Percentiles rank a stretch among this genome's conserved stretches.
phyloP scores from a whole-genome alignment of 64 coral and sea anemone species.

The Porites lutea region DNA sequence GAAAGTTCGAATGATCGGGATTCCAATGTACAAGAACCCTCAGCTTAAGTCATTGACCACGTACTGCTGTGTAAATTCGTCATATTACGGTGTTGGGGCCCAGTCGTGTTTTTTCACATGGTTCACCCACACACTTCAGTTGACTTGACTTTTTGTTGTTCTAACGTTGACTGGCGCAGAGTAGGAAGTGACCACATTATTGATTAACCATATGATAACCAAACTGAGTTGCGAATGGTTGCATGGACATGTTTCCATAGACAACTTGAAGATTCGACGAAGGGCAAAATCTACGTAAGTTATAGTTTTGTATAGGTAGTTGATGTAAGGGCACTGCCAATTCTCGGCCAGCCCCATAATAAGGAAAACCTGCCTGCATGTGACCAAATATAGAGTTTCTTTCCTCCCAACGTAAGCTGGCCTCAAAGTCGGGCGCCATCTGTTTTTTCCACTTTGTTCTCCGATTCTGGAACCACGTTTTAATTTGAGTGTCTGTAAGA shows the following conservation, averaged over 20 bases:
- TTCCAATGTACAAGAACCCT: no score
- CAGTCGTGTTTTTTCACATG: no score
- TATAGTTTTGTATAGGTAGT: slow-evolving; percentile 41
- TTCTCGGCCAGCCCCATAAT: slow-evolving; percentile 10
- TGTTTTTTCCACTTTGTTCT: slow-evolving; percentile 98
- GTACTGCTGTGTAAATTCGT: no score
- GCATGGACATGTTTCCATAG: slow-evolving; percentile 62
- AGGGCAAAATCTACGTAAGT: slow-evolving; percentile 56
- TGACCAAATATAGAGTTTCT: slow-evolving; percentile 58
- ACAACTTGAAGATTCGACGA: slow-evolving; percentile 72
- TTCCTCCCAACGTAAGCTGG: slow-evolving; percentile 56
- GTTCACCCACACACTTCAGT: no score
- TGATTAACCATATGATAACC: not conserved
- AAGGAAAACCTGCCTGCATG: slow-evolving; percentile 29
- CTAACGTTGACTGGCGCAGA: no score
- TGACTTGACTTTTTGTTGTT: no score
- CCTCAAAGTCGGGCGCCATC: slow-evolving; percentile 78
- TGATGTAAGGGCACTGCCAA: slow-evolving; percentile 20
- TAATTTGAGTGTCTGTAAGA: slow-evolving; percentile 92
- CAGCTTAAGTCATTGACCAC: no score
- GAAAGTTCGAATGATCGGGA: no score
- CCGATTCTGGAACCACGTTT: slow-evolving; percentile 99
- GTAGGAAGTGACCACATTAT: no score
- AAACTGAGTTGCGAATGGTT: slow-evolving; percentile 2
- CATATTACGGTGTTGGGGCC: no score